phyloP scores from a whole-genome alignment of 2,797 vertebrate genomes.

The Eospalax fontanierii region DNA sequence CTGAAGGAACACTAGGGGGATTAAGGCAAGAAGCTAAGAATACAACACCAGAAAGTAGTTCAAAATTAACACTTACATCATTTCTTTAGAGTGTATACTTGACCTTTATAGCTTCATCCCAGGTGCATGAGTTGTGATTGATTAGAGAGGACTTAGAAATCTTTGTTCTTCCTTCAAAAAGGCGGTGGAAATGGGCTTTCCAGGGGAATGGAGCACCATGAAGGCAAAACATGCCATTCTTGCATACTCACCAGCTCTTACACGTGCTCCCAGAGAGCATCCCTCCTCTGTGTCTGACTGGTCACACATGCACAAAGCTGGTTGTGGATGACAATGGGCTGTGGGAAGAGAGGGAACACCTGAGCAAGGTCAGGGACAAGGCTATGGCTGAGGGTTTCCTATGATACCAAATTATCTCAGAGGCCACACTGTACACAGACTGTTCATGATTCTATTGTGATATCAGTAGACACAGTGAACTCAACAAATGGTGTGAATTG shows the following conservation, averaged over 20 bases:
- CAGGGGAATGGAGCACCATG: background rate
- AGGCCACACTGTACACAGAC: background rate
- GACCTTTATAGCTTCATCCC: slow-evolving; percentile 59
- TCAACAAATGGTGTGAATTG: background rate
- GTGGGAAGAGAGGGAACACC: background rate
- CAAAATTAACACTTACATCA: slow-evolving; percentile 13
- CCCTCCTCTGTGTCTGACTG: background rate
- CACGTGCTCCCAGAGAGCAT: background rate
- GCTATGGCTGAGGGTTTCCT: background rate
- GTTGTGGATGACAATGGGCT: background rate
- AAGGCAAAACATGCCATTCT: background rate
- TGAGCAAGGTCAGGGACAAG: background rate
- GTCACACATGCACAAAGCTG: background rate
- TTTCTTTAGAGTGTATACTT: slow-evolving; percentile 47
- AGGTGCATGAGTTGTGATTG: slow-evolving; percentile 17
- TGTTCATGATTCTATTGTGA: background rate
- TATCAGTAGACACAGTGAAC: background rate
- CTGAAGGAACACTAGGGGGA: slow-evolving; percentile 47
- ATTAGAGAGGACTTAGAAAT: background rate
- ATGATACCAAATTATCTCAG: background rate
- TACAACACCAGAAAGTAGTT: slow-evolving; percentile 44
- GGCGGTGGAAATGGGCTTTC: background rate
- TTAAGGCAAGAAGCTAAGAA: slow-evolving; percentile 69
- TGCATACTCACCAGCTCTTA: background rate
- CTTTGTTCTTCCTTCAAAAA: background rate